phyloP scores from a whole-genome alignment of 1,140 invertebrate species.

The Drosophila rufa region DNA sequence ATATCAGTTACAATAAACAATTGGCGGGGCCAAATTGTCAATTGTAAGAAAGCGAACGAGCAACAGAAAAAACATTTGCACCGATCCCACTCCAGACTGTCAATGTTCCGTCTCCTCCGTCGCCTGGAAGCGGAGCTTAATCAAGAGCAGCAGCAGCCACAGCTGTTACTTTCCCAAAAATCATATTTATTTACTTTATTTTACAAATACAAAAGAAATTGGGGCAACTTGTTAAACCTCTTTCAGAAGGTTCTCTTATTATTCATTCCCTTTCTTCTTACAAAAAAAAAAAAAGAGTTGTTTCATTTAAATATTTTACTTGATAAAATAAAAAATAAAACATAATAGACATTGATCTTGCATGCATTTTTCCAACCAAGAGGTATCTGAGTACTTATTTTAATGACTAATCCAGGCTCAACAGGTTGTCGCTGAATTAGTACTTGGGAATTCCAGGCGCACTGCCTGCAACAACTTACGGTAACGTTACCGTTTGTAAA shows the following conservation, averaged over 20 bases:
- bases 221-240: neutral
- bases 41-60: conserved; percentile 10
- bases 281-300: no score
- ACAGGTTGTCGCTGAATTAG: no score
- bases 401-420: no score
- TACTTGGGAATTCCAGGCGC: no score
- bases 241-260: neutral
- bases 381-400: no score
- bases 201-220: neutral
- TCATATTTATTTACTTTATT: conserved; percentile 1
- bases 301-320: no score
- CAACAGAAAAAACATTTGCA: conserved; percentile 21
- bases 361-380: no score
- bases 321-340: no score
- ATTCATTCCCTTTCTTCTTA: neutral
- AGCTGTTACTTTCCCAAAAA: conserved; percentile 10
- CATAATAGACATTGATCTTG: no score
- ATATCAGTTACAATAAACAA: conserved; percentile 48
- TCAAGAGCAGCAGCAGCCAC: neutral
- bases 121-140: neutral
- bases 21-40: conserved; percentile 26
- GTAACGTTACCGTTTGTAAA: no score
- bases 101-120: neutral
- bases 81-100: conserved; percentile 2
- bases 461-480: no score